A percentile compares a stretch with the other conserved stretches of the same genome.
Evolutionary conservation across 2,888 invertebrate species (phyloP).

Genomic region (Chloroclysta siterata): DNA sequence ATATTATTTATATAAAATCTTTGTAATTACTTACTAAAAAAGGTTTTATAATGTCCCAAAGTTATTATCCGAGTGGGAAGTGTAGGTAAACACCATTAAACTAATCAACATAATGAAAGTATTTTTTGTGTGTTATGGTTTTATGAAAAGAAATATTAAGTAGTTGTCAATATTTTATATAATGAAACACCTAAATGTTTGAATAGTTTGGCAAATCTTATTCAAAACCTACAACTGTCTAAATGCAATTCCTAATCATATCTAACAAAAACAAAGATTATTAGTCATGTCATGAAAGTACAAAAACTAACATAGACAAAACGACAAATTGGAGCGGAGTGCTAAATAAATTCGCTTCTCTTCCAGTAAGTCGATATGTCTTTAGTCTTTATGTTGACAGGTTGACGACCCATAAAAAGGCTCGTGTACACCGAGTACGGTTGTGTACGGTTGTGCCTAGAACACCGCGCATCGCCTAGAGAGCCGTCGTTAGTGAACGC

Average conservation of each 20-base stretch:
- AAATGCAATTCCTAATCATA: neutral
- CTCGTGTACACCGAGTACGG: constrained; percentile 62
- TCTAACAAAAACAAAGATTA: neutral
- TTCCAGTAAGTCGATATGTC: constrained; percentile 47
- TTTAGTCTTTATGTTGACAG: constrained; percentile 53
- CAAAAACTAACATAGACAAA: neutral
- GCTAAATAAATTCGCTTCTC: constrained; percentile 33
- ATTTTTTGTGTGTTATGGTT: no score
- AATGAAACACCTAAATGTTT: no score
- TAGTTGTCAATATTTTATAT: no score
- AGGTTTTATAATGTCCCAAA: no score
- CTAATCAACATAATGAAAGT: no score
- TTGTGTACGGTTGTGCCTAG: constrained; percentile 47
- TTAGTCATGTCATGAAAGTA: neutral
- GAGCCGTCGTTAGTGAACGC: constrained; percentile 62
- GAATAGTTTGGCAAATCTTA: neutral
- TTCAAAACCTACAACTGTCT: neutral
- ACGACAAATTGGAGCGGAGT: constrained; percentile 19
- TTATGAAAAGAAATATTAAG: no score
- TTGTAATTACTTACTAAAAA: no score
- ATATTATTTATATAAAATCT: no score
- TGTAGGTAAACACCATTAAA: no score
- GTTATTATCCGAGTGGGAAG: no score
- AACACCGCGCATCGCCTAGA: constrained; percentile 49
- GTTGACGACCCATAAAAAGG: constrained; percentile 78